Evolutionary conservation across 2,113 vertebrate species (phyloP), one percentile per base, ranked within the genome.

Genomic region (Oncorhynchus clarkii): DNA sequence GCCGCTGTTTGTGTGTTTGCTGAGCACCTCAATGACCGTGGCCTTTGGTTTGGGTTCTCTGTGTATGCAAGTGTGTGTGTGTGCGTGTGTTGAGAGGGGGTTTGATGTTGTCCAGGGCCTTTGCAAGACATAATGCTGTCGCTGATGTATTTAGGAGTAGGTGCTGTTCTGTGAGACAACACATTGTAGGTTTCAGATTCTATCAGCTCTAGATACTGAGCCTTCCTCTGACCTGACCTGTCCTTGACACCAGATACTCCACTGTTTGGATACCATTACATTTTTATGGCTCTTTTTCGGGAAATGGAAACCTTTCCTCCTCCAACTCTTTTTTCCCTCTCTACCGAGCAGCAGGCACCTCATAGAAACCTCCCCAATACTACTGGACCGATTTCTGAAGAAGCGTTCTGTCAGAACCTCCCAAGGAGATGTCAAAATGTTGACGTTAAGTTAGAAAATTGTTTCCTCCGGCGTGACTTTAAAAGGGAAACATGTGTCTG

Each of bases 371-470:
- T 54, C 76, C 5, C 48, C 49, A 1, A 39, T 31, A 39, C 67
- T 39, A 75, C 49, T 7, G 73, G 76, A 78, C 62, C 59, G 20
- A 39, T 31, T 22, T 29, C 45, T n/a, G 64, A 39, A 49, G 66
- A 39, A 49, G 66, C 27, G 39, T 49, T 62, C 71, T 51, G 62
- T 3, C 57, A 13, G 48, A 29, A 24, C 67, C 78, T 84, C 82
- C 79, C 71, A 2, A 18, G 78, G 71, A 60, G 69, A 39, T 26
- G 90, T 91, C 88, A 78, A 70, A 79, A 81, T 92, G 89, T 91
- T 91, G 91, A 92, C 68, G 87, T 86, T 89, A 78, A 62, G 67
- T 79, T 86, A 90, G 73, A 83, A 84, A 88, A 88, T 73, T 81
- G 80, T 73, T 26, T 39, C 85, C 66, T 24, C 16, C n/a, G 11